Evolutionary conservation across 2,888 invertebrate species (phyloP).

Genomic region (Sinodicranocentrus sp.): DNA sequence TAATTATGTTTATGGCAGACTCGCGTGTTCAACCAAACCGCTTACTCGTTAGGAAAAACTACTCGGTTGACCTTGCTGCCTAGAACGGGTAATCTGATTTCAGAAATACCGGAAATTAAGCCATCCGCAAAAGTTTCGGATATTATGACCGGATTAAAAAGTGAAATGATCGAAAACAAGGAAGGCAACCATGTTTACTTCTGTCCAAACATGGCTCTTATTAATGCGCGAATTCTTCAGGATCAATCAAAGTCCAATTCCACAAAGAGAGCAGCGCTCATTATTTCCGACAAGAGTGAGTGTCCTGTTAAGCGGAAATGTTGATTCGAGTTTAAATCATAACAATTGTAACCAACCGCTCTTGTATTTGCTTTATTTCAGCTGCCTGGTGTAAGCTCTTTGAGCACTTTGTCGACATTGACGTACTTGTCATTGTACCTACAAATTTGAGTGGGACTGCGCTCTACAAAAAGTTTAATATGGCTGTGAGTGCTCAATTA

Average conservation of each 20-base stretch:
- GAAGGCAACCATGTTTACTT: conserved; percentile 61
- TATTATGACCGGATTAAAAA: conserved; percentile 34
- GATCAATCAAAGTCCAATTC: conserved; percentile 72
- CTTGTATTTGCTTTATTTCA: conserved; percentile 46
- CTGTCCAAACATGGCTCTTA: conserved; percentile 57
- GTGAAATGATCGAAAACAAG: conserved; percentile 28
- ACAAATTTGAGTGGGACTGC: conserved; percentile 31
- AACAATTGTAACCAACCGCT: no score
- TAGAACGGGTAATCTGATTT: conserved; percentile 43
- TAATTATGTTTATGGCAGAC: conserved; percentile 36
- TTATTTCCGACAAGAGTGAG: conserved; percentile 57
- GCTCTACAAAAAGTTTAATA: conserved; percentile 72
- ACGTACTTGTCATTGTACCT: conserved; percentile 72
- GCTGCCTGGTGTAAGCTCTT: conserved; percentile 75
- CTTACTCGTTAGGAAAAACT: conserved; percentile 68
- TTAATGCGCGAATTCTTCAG: conserved; percentile 68
- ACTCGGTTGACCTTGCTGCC: conserved; percentile 68
- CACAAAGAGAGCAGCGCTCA: conserved; percentile 69
- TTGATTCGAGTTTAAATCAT: no score
- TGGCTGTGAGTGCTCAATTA: conserved; percentile 72
- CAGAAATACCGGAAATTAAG: conserved; percentile 41
- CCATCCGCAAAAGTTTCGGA: conserved; percentile 34
- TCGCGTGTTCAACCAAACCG: conserved; percentile 73
- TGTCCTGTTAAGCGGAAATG: no score
- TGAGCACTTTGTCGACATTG: conserved; percentile 74